Evolutionary conservation across 2,888 invertebrate species (phyloP).

Genomic region (Molanna angustata): DNA sequence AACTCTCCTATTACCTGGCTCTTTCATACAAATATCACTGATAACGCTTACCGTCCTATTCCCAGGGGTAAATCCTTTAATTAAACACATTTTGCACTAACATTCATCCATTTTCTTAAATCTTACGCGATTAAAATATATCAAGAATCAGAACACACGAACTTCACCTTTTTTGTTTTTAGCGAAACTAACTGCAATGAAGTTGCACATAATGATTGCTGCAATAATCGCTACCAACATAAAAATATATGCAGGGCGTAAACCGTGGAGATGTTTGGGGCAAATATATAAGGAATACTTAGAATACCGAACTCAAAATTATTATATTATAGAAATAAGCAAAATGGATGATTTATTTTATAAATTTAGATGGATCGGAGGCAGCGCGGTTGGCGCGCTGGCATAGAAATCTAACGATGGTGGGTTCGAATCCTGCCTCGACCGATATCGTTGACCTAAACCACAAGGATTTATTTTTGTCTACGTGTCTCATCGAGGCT

Average conservation of each 20-base stretch:
- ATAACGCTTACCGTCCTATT: constrained; percentile 7
- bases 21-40: not conserved
- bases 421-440: too few species aligned
- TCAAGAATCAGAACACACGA: constrained; percentile 7
- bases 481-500: too few species aligned
- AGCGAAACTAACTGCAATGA: constrained; percentile 16
- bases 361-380: too few species aligned
- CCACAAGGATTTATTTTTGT: too few species aligned
- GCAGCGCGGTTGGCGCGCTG: too few species aligned
- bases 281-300: too few species aligned
- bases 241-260: constrained; percentile 6
- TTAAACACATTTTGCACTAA: constrained; percentile 22
- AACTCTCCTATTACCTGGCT: not conserved
- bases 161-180: constrained; percentile 15
- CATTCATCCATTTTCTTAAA: constrained; percentile 15
- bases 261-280: not conserved
- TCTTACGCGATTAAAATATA: constrained; percentile 9
- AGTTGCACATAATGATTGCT: constrained; percentile 7
- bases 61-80: constrained; percentile 11
- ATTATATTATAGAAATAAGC: too few species aligned
- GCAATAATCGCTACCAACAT: constrained; percentile 14
- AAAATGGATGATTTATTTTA: too few species aligned
- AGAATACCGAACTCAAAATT: too few species aligned
- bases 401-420: too few species aligned
- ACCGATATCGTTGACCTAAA: too few species aligned